Evolutionary conservation across 2,888 invertebrate genomes (phyloP).

Genomic region (Diloba caeruleocephala): DNA sequence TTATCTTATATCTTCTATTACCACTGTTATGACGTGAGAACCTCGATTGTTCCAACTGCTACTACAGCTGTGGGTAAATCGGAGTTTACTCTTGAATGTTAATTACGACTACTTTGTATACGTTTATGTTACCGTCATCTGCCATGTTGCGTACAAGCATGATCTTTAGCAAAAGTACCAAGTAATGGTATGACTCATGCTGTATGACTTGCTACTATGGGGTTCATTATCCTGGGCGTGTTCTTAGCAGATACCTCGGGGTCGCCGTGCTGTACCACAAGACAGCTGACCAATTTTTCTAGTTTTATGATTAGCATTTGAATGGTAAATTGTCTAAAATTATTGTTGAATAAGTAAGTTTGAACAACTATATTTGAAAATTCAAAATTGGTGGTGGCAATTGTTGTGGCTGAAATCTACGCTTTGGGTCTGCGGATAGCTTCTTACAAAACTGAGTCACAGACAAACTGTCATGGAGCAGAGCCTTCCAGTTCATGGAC

Average conservation of each 20-base stretch:
- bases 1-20: constrained; percentile 59
- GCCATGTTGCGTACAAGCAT: constrained; percentile 4
- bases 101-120: constrained; percentile 43
- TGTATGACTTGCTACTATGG: background rate
- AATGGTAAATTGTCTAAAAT: too few relatives aligned
- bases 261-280: too few relatives aligned
- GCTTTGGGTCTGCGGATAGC: too few relatives aligned
- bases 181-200: background rate
- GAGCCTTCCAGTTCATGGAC: too few relatives aligned
- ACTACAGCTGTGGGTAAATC: constrained; percentile 75
- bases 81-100: constrained; percentile 66
- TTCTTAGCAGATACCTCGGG: background rate
- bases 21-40: constrained; percentile 84
- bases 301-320: background rate
- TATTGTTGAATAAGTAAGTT: too few relatives aligned
- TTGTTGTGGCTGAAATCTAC: too few relatives aligned
- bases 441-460: too few relatives aligned
- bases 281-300: too few relatives aligned
- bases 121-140: constrained; percentile 19
- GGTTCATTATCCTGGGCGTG: background rate
- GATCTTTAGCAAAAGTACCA: background rate
- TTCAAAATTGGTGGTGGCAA: too few relatives aligned
- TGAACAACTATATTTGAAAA: too few relatives aligned
- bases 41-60: constrained; percentile 66
- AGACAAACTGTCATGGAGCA: too few relatives aligned